Percentiles rank a stretch among this genome's conserved stretches.
phyloP scores from a whole-genome alignment of 92 coral and sea anemone genomes.

The Porites cylindrica region DNA sequence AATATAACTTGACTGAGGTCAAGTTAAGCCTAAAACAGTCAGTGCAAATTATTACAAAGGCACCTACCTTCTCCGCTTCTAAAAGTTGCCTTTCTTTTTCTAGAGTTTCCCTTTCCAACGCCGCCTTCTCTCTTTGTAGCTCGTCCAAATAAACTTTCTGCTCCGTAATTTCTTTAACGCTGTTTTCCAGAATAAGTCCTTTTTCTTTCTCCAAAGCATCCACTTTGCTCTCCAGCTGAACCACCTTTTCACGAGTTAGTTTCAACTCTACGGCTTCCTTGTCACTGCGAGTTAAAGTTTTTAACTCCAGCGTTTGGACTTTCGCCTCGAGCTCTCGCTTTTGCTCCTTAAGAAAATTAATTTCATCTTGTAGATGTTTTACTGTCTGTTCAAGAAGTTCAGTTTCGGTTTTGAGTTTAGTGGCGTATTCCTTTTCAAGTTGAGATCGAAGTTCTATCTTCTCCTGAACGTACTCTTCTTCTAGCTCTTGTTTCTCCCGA shows the following conservation, averaged over 20 bases:
- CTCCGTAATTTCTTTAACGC: conserved; percentile 72
- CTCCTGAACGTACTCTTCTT: conserved; percentile 76
- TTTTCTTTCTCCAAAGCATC: conserved; percentile 73
- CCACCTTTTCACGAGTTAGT: conserved; percentile 82
- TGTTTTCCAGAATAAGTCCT: conserved; percentile 60
- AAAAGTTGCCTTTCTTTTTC: conserved; percentile 70
- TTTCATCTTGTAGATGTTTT: conserved; percentile 75
- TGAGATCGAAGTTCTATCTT: conserved; percentile 79
- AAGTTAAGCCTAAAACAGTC: too few relatives aligned
- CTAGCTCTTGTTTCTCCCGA: conserved; percentile 80
- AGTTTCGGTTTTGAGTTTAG: conserved; percentile 77
- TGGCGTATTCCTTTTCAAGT: conserved; percentile 80
- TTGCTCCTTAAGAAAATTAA: conserved; percentile 82
- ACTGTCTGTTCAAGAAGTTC: conserved; percentile 76
- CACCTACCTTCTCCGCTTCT: conserved; percentile 76
- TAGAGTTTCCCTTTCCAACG: conserved; percentile 65
- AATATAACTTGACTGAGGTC: too few relatives aligned
- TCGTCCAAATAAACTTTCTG: conserved; percentile 81
- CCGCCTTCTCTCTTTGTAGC: conserved; percentile 74
- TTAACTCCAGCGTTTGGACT: conserved; percentile 84
- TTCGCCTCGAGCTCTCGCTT: conserved; percentile 81
- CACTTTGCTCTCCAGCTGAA: conserved; percentile 69
- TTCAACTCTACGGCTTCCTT: conserved; percentile 79
- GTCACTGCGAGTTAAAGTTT: conserved; percentile 75
- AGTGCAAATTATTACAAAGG: background rate